phyloP scores from a whole-genome alignment of 1,140 invertebrate species.

The Ruditapes philippinarum region DNA sequence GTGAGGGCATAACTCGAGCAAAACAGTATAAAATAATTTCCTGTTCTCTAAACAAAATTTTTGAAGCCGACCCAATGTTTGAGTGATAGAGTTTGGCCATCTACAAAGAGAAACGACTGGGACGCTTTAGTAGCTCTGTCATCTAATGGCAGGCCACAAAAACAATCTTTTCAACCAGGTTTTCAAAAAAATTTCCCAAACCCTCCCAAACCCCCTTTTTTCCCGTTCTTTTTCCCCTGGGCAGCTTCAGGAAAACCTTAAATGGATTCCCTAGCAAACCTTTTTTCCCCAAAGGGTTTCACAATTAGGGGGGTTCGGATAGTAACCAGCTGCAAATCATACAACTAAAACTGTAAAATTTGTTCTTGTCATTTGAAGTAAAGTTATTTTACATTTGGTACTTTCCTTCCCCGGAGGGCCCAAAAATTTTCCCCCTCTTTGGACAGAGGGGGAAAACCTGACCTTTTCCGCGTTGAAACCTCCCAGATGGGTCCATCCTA shows the following conservation, averaged over 20 bases:
- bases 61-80: background rate
- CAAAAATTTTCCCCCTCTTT: constrained; percentile 36
- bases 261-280: constrained; percentile 7
- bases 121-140: background rate
- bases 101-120: constrained; percentile 32
- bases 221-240: background rate
- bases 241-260: constrained; percentile 36
- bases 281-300: constrained; percentile 3
- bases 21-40: constrained; percentile 23
- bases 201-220: too few species aligned
- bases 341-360: constrained; percentile 24
- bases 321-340: background rate
- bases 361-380: background rate
- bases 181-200: constrained; percentile 2
- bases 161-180: constrained; percentile 7
- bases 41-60: constrained; percentile 2
- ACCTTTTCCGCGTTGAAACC: constrained; percentile 59
- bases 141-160: constrained; percentile 17
- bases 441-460: constrained; percentile 35
- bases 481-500: constrained; percentile 12
- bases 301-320: background rate
- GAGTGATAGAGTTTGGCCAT: constrained; percentile 8
- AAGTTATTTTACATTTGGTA: constrained; percentile 35
- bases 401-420: background rate
- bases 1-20: background rate